Conservation (phyloP, 2,888 invertebrate genomes). For the Cheilosia vulpina region DNA sequence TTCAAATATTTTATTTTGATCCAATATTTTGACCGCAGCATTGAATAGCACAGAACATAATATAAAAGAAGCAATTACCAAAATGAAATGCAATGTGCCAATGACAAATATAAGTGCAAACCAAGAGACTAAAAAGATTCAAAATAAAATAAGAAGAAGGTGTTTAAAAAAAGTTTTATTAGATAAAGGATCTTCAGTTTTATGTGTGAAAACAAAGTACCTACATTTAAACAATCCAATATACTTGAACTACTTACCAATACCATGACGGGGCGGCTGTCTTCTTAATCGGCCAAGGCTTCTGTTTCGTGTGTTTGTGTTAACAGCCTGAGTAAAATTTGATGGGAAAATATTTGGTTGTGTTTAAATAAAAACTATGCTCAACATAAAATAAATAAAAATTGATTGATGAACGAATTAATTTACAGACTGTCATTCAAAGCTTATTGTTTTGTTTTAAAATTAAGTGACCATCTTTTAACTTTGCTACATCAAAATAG, state of each 20-base stretch:
- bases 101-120: neutral
- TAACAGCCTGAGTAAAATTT: constrained; percentile 83
- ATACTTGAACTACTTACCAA: constrained; percentile 81
- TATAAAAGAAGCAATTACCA: constrained; percentile 3
- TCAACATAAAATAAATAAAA: constrained; percentile 48
- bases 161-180: constrained; percentile 1
- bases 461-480: constrained; percentile 36
- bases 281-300: constrained; percentile 84
- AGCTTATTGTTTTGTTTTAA: constrained; percentile 12
- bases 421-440: constrained; percentile 9
- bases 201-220: constrained; percentile 5
- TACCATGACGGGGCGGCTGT: constrained; percentile 84
- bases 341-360: constrained; percentile 73
- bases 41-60: neutral
- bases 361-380: constrained; percentile 70
- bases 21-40: neutral
- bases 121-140: neutral
- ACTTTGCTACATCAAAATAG: constrained; percentile 15
- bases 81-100: neutral
- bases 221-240: constrained; percentile 1
- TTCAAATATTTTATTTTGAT: neutral
- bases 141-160: neutral
- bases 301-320: constrained; percentile 84
- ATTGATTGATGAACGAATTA: constrained; percentile 33
- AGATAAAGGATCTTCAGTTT: constrained; percentile 3